Evolutionary conservation across 2,797 vertebrate genomes (phyloP), one percentile per base, ranked within the genome.

Genomic region (Lemur catta): DNA sequence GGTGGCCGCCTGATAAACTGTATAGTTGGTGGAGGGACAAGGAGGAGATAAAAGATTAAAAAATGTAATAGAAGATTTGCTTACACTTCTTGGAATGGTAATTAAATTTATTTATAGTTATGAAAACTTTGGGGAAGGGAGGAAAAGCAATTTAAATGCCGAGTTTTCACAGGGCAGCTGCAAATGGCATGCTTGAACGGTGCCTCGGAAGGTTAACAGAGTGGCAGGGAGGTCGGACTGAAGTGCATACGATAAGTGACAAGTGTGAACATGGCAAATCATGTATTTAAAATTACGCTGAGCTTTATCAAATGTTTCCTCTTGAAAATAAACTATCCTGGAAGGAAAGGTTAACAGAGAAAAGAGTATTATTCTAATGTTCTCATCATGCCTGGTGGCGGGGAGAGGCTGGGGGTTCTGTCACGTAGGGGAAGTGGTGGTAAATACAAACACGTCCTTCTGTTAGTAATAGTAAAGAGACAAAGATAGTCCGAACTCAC

Each of bases 141-240:
- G 79, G 97, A 98, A 98, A 98, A 61, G 35, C 84, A 97, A 61
- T 98, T 97, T 98, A 97, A 98, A 98, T 97, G 98, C 89, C 94
- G 96, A 91, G 92, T 98, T 97, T 89, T 86, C 78, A 96, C 41
- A 97, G 93, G 93, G 93, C 92, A 63, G 65, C 63, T 33, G 94
- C 96, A 98, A 98, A 98, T 92, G 84, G 38, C 97, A 95, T 95
- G 79, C 81, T 97, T 97, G 97, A 97, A 75, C 92, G 30, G 76
- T 63, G 85, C 96, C 95, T 52, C 61, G 2, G 20, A 96, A 97
- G 72, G 92, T 98, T 98, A 98, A 98, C 93, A 95, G 96, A 96
- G 91, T 96, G 97, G 93, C 94, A 97, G 26, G 38, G 57, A 95
- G 94, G 79, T 97, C 86, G 79, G 97, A 95, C 65, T 91, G 96